These are phyloP conservation scores for Phenganax marumi DNA, from an alignment of 92 coral and sea anemone species.

Conservation along the genomic window DNA sequence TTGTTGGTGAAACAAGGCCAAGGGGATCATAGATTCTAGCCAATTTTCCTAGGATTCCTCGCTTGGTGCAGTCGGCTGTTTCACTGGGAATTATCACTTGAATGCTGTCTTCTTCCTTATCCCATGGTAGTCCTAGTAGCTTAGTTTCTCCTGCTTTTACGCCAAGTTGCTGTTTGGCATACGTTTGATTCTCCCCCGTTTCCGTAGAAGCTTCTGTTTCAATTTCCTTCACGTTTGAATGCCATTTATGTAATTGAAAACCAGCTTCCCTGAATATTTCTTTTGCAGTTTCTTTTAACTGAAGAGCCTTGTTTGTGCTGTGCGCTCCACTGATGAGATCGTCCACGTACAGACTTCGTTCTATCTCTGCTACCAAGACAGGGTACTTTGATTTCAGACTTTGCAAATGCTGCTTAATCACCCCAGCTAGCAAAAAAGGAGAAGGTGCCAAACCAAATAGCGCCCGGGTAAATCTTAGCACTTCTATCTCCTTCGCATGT, in stretches of 20 bases:
- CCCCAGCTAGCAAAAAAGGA: slow-evolving; percentile 45
- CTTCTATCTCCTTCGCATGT: slow-evolving; percentile 29
- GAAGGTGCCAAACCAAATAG: slow-evolving; percentile 44
- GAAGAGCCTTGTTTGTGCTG: background rate
- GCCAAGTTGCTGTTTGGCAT: background rate
- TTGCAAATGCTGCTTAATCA: slow-evolving; percentile 40
- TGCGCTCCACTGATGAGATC: background rate
- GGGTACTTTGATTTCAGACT: slow-evolving; percentile 11
- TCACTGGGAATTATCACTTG: slow-evolving; percentile 25
- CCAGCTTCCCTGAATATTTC: background rate
- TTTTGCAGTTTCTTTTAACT: background rate
- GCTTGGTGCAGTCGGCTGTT: slow-evolving; percentile 29
- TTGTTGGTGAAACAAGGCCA: slow-evolving; percentile 38
- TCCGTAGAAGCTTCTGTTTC: background rate
- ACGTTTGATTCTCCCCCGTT: background rate
- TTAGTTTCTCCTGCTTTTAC: slow-evolving; percentile 11
- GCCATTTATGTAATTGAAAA: background rate
- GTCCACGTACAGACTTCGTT: background rate
- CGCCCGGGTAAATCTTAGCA: slow-evolving; percentile 43
- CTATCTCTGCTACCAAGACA: background rate
- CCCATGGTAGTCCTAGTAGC: slow-evolving; percentile 50
- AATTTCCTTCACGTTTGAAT: background rate
- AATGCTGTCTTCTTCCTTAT: slow-evolving; percentile 1
- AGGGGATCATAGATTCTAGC: slow-evolving; percentile 42
- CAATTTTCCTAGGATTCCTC: slow-evolving; percentile 41